These are phyloP conservation scores for Chalcosyrphus nemorum DNA, from an alignment of 2,888 invertebrate genomes.

Conservation along the genomic window DNA sequence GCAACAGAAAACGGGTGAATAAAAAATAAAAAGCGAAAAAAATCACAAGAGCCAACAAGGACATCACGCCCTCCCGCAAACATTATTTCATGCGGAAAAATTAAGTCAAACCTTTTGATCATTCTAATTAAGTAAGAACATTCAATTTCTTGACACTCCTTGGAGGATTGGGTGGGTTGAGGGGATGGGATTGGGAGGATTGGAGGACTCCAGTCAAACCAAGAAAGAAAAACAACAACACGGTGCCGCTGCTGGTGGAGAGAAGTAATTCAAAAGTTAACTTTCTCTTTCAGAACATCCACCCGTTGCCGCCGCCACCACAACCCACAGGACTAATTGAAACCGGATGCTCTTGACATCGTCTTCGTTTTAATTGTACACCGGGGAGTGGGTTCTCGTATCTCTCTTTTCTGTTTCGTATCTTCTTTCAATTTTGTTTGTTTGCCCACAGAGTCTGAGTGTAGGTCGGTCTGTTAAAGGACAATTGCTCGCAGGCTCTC, in stretches of 20 bases:
- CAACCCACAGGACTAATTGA: slow-evolving; percentile 66
- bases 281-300: slow-evolving; percentile 15
- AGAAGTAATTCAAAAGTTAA: slow-evolving; percentile 48
- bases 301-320: neutral
- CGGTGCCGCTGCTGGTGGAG: neutral
- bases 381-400: neutral
- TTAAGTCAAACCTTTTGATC: slow-evolving; percentile 69
- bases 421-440: slow-evolving; percentile 40
- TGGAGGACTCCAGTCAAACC: no score
- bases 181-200: no score
- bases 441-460: slow-evolving; percentile 6
- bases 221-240: slow-evolving; percentile 9
- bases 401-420: neutral
- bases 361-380: slow-evolving; percentile 54
- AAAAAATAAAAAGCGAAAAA: neutral
- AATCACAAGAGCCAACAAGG: slow-evolving; percentile 14
- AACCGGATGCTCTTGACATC: slow-evolving; percentile 61
- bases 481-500: slow-evolving; percentile 19
- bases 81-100: slow-evolving; percentile 63
- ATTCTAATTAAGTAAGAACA: slow-evolving; percentile 67
- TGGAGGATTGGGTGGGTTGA: no score
- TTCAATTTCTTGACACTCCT: slow-evolving; percentile 49
- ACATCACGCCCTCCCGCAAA: slow-evolving; percentile 33
- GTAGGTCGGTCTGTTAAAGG: slow-evolving; percentile 8
- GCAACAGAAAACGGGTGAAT: neutral